phyloP scores from a whole-genome alignment of 2,888 invertebrate species.

The Melieria picta region DNA sequence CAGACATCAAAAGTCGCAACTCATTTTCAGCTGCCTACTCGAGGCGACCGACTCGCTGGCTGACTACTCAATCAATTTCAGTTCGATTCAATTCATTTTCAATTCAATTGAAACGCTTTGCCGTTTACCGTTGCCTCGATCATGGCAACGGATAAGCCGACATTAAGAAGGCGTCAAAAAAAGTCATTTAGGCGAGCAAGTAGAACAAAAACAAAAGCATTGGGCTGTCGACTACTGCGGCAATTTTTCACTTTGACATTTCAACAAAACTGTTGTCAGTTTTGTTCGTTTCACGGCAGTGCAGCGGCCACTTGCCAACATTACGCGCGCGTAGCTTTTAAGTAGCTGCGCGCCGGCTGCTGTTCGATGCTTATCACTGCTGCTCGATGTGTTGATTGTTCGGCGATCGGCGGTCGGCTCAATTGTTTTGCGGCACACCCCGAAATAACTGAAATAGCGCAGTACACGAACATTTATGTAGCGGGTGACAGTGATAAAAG shows the following conservation, averaged over 20 bases:
- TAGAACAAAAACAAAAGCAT: too few relatives aligned
- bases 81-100: conserved; percentile 7
- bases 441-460: too few relatives aligned
- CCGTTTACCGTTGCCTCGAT: conserved; percentile 16
- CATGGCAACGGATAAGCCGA: conserved; percentile 20
- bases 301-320: neutral
- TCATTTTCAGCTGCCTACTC: conserved; percentile 17
- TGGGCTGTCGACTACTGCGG: neutral
- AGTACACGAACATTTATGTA: too few relatives aligned
- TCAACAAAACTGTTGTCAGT: conserved; percentile 27
- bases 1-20: too few relatives aligned
- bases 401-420: too few relatives aligned
- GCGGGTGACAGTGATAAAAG: too few relatives aligned
- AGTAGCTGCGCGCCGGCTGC: neutral
- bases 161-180: conserved; percentile 25
- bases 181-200: neutral
- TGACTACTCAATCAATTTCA: conserved; percentile 30
- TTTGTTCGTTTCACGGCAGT: neutral
- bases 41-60: conserved; percentile 12
- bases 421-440: too few relatives aligned
- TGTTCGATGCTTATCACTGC: conserved; percentile 4
- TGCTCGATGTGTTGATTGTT: too few relatives aligned
- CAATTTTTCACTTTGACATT: conserved; percentile 23
- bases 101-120: conserved; percentile 20
- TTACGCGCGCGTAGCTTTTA: neutral